Conservation (phyloP, 1,140 invertebrate species). For the Hylaeus volcanicus region DNA sequence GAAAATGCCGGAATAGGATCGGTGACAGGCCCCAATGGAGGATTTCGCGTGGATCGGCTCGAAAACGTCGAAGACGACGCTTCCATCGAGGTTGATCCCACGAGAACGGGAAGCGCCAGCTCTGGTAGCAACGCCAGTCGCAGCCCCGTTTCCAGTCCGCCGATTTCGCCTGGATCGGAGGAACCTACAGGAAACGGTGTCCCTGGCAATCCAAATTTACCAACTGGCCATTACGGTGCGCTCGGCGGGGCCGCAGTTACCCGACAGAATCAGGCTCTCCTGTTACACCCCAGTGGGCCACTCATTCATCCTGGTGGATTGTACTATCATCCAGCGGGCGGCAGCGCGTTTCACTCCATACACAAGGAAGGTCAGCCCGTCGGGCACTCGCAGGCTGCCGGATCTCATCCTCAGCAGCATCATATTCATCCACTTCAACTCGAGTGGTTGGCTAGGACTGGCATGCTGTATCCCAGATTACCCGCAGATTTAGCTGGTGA, state of each 20-base stretch:
- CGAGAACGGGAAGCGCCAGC: constrained; percentile 73
- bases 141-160: constrained; percentile 75
- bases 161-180: constrained; percentile 77
- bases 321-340: constrained; percentile 76
- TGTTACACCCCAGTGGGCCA: constrained; percentile 73
- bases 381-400: constrained; percentile 71
- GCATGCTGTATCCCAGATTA: constrained; percentile 91
- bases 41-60: constrained; percentile 53
- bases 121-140: constrained; percentile 75
- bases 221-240: constrained; percentile 63
- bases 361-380: constrained; percentile 76
- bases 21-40: constrained; percentile 7
- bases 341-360: constrained; percentile 79
- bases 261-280: constrained; percentile 73
- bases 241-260: constrained; percentile 59
- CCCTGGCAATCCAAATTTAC: constrained; percentile 51
- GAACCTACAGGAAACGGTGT: constrained; percentile 65
- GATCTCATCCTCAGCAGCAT: constrained; percentile 73
- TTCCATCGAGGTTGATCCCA: constrained; percentile 54
- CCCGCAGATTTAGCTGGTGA: constrained; percentile 84
- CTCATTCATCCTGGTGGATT: constrained; percentile 74
- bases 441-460: constrained; percentile 91
- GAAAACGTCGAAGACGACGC: constrained; percentile 68
- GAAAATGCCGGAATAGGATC: constrained; percentile 14
- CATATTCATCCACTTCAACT: constrained; percentile 90